Conservation (phyloP, 2,113 vertebrate species). For the Trichechus manatus region DNA sequence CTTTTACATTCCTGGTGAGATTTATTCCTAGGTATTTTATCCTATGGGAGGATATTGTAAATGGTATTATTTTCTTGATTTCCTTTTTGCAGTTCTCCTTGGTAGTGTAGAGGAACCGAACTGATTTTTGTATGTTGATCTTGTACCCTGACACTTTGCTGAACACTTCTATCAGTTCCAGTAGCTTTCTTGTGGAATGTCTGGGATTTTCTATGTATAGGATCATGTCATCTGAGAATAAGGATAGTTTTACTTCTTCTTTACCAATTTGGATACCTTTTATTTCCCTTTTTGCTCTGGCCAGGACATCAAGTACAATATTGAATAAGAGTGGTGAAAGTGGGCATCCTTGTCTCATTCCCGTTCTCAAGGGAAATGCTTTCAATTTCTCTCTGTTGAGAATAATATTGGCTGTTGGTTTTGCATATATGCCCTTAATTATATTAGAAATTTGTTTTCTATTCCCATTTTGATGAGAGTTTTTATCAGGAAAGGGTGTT, state of each 20-base stretch:
- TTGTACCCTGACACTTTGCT: too few relatives aligned
- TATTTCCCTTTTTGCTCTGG: not conserved
- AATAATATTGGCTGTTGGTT: not conserved
- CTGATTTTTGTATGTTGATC: not conserved
- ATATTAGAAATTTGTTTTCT: not conserved
- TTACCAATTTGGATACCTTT: not conserved
- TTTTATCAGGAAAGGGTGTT: too few relatives aligned
- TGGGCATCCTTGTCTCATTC: not conserved
- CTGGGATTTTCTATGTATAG: too few relatives aligned
- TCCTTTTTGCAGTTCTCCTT: not conserved
- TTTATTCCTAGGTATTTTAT: too few relatives aligned
- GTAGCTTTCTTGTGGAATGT: not conserved
- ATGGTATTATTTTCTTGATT: too few relatives aligned
- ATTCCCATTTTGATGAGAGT: too few relatives aligned
- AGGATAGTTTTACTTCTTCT: not conserved
- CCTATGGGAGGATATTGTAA: too few relatives aligned
- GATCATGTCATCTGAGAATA: too few relatives aligned
- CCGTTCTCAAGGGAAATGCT: not conserved
- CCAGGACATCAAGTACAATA: not conserved
- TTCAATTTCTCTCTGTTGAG: not conserved
- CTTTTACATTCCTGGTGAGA: too few relatives aligned
- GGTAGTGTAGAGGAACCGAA: not conserved
- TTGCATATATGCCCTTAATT: not conserved
- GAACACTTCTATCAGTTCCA: not conserved
- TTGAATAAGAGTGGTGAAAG: too few relatives aligned